Evolutionary conservation across 2,113 vertebrate genomes (phyloP).

Genomic region (Gnathonemus longibarbis): DNA sequence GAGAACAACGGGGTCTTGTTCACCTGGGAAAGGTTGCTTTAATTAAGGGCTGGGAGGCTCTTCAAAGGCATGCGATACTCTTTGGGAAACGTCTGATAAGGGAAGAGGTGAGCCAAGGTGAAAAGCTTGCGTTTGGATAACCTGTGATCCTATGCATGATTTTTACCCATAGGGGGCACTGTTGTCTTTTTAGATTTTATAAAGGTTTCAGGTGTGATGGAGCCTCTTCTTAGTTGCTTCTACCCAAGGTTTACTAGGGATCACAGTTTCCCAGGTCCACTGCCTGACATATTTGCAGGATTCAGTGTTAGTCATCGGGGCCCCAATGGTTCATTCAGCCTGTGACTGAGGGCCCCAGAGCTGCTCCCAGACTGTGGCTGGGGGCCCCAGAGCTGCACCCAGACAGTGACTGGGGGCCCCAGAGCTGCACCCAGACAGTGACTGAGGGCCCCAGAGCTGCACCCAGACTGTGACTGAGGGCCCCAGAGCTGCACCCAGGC

Average conservation of each 20-base stretch:
- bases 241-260: neutral
- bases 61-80: constrained; percentile 17
- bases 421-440: neutral
- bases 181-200: neutral
- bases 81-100: neutral
- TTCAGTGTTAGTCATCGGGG: neutral
- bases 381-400: no score
- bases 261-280: neutral
- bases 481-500: no score
- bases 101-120: neutral
- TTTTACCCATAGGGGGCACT: constrained; percentile 2
- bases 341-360: neutral
- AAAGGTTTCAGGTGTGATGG: neutral
- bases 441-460: neutral
- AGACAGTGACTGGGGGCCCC: neutral
- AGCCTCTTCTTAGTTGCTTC: neutral
- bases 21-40: constrained; percentile 24
- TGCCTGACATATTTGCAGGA: neutral
- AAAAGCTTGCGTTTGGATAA: neutral
- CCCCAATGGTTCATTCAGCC: neutral
- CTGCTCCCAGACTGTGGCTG: neutral
- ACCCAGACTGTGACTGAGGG: no score
- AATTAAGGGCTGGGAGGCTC: constrained; percentile 18
- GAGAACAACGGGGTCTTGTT: neutral
- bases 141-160: neutral